Percentiles rank a stretch among this genome's conserved stretches.
These are phyloP conservation scores for Bryconaethiops microstoma DNA, from an alignment of 2,797 vertebrate species.

Conservation along the genomic window DNA sequence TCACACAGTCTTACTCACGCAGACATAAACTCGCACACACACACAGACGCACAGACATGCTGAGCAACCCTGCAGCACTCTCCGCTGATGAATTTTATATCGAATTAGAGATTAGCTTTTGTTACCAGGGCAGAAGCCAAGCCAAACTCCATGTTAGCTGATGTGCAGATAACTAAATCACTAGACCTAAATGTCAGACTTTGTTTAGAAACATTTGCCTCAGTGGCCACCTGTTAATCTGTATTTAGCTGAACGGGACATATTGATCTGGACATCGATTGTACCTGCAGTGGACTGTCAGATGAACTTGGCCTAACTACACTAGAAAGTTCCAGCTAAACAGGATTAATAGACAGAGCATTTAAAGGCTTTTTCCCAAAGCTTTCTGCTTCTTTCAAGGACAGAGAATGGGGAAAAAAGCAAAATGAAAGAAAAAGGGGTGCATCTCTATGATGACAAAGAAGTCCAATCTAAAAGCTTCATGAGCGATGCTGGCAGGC, in stretches of 20 bases:
- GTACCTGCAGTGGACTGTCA: constrained; percentile 52
- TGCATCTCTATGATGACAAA: constrained; percentile 29
- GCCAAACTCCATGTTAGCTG: constrained; percentile 67
- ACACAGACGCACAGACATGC: constrained; percentile 2
- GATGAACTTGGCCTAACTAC: constrained; percentile 46
- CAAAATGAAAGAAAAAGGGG: constrained; percentile 5
- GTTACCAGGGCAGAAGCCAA: constrained; percentile 57
- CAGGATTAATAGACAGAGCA: constrained; percentile 48
- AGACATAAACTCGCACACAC: neutral
- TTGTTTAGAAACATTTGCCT: constrained; percentile 64
- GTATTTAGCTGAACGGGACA: constrained; percentile 49
- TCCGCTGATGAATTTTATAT: constrained; percentile 69
- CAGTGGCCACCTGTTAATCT: constrained; percentile 55
- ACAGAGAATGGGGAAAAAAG: neutral
- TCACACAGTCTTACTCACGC: neutral
- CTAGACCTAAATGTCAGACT: constrained; percentile 67
- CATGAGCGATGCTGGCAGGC: constrained; percentile 1
- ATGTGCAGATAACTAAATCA: constrained; percentile 70
- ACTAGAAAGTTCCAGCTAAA: constrained; percentile 52
- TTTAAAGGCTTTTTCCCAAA: constrained; percentile 21
- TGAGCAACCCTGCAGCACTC: constrained; percentile 32
- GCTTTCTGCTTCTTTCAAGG: constrained; percentile 30
- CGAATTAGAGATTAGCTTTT: constrained; percentile 74
- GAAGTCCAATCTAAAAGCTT: constrained; percentile 26
- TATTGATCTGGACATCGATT: constrained; percentile 56